These are phyloP conservation scores for Portevinia maculata DNA, from an alignment of 2,888 invertebrate genomes.

Conservation along the genomic window DNA sequence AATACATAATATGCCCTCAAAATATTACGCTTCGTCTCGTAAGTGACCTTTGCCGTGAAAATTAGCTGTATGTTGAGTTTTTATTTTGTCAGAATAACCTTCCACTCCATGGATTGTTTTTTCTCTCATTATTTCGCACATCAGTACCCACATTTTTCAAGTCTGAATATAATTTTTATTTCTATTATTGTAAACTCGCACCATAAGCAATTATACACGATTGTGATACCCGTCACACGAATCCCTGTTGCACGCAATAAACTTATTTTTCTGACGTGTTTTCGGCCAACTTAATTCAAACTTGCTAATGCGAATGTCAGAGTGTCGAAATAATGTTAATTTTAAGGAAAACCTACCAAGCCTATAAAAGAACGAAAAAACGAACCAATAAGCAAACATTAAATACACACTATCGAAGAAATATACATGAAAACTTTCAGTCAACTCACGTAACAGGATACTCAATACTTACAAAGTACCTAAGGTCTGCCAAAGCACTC, in stretches of 20 bases:
- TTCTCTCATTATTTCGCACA: not conserved
- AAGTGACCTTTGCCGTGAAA: slow-evolving; percentile 31
- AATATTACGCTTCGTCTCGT: too few relatives aligned
- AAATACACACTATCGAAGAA: slow-evolving; percentile 1
- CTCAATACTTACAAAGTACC: slow-evolving; percentile 24
- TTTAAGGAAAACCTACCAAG: slow-evolving; percentile 26
- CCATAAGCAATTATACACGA: slow-evolving; percentile 57
- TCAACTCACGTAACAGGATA: slow-evolving; percentile 61
- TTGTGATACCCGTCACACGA: slow-evolving; percentile 63
- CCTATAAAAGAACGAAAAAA: not conserved
- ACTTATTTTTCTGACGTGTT: slow-evolving; percentile 53
- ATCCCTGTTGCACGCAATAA: slow-evolving; percentile 61
- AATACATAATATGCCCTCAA: too few relatives aligned
- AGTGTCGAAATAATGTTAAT: slow-evolving; percentile 35
- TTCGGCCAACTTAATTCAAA: slow-evolving; percentile 31
- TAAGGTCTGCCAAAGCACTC: slow-evolving; percentile 35
- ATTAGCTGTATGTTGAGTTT: not conserved
- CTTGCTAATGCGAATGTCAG: slow-evolving; percentile 4
- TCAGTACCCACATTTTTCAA: not conserved
- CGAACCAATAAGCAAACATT: slow-evolving; percentile 32
- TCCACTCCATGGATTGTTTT: slow-evolving; percentile 7
- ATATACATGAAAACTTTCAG: slow-evolving; percentile 37
- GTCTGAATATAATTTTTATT: not conserved
- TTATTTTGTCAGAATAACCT: not conserved
- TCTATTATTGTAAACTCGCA: slow-evolving; percentile 27